Percentiles rank a stretch among this genome's conserved stretches.
These are phyloP conservation scores for Mesorhabditis spiculigera DNA, from an alignment of 2,888 invertebrate species.

Conservation along the genomic window DNA sequence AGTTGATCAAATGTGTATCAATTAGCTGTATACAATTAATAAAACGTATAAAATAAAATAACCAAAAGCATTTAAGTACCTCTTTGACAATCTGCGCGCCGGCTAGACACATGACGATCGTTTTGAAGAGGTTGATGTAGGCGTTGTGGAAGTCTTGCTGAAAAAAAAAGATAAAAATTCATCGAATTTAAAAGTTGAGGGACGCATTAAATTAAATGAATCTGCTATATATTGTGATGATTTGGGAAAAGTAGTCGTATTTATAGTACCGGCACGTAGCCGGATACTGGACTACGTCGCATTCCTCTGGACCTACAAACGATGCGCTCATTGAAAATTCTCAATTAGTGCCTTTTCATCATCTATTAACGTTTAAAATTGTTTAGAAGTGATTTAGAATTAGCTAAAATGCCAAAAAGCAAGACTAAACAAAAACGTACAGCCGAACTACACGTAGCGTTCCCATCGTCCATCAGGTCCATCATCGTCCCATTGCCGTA, in stretches of 20 bases:
- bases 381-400: too few relatives aligned
- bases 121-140: conserved; percentile 17
- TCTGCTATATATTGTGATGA: too few relatives aligned
- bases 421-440: neutral
- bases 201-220: too few relatives aligned
- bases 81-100: conserved; percentile 61
- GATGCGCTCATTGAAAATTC: too few relatives aligned
- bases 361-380: too few relatives aligned
- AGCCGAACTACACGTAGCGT: conserved; percentile 7
- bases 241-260: too few relatives aligned
- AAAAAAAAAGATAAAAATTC: neutral
- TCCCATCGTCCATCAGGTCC: conserved; percentile 7
- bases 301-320: too few relatives aligned
- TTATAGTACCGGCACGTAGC: too few relatives aligned
- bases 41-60: too few relatives aligned
- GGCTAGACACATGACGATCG: conserved; percentile 57
- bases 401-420: neutral
- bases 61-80: conserved; percentile 36
- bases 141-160: neutral
- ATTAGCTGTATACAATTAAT: neutral
- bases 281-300: too few relatives aligned
- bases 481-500: conserved; percentile 13
- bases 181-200: neutral
- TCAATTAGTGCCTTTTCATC: too few relatives aligned
- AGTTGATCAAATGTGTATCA: conserved; percentile 17